Evolutionary conservation across 2,888 invertebrate genomes (phyloP).

Genomic region (Calliphora vomitoria): DNA sequence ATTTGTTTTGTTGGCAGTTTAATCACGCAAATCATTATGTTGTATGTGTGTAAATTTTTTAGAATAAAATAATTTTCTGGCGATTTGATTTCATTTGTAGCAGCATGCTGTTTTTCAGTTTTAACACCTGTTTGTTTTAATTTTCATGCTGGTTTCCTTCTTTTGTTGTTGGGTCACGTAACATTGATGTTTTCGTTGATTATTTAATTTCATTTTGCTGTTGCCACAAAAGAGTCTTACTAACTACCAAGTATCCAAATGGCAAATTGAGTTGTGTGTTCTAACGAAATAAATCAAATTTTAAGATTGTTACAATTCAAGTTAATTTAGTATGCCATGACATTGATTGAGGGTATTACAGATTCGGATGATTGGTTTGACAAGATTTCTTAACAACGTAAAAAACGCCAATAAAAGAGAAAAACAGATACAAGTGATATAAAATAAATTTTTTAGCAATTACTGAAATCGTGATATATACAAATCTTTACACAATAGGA

Average conservation of each 20-base stretch:
- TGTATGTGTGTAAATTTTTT: neutral
- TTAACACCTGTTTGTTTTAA: neutral
- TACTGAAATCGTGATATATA: too few species aligned
- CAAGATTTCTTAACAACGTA: too few species aligned
- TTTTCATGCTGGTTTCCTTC: neutral
- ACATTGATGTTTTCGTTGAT: neutral
- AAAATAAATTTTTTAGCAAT: too few species aligned
- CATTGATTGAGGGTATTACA: too few species aligned
- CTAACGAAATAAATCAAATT: too few species aligned
- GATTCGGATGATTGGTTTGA: too few species aligned
- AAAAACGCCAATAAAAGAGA: too few species aligned
- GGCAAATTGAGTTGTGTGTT: neutral
- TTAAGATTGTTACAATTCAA: too few species aligned
- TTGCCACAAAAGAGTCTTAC: neutral
- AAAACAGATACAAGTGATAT: too few species aligned
- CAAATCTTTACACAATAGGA: too few species aligned
- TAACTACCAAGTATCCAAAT: neutral
- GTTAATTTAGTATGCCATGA: too few species aligned
- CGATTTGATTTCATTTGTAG: neutral
- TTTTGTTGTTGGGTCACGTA: neutral
- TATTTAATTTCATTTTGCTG: slow-evolving; percentile 1
- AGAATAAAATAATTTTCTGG: neutral
- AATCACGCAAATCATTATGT: neutral
- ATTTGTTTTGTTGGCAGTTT: neutral
- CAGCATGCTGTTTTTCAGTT: neutral